Evolutionary conservation across 2,888 invertebrate species (phyloP), one percentile per base, ranked within the genome.

Genomic region (Leptinotarsa juncta): DNA sequence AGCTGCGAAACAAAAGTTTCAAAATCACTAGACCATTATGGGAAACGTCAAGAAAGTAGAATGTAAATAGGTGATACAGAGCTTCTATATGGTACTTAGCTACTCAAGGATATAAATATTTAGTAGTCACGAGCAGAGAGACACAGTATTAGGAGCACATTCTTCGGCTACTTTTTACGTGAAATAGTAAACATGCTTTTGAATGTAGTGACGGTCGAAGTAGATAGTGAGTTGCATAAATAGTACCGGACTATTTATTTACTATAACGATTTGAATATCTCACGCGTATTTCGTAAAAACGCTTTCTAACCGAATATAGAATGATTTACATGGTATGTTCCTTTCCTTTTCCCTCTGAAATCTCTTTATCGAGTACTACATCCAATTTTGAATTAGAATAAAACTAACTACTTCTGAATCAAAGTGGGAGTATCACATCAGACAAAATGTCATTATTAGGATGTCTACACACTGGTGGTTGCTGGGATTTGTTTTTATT

Each of bases 101-200:
- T 67, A 72, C 77, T 77, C 72, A 75, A 62, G 77, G 76, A 79
- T 80, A 82, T 82, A 81, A 82, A 82, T 82, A 82, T 82, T 81
- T 81, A 82, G 77, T 77, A 81, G 82, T 81, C 82, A 82, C 82
- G 82, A 82, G 77, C 77, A 74, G 67, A 74, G 67, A 76, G 75
- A 75, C 76, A 72, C 65, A 76, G 76, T 79, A 80, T 80, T 80
- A 79, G 78, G 78, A 79, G 78, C 80, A 79, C 79, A 80, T 80
- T 80, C 80, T 80, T 79, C 71, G 72, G 60, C 5, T n/a, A 66
- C 67, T 78, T 80, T 80, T 78, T 77, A 77, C 77, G 67, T 60
- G 73, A 80, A 78, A 78, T 66, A 70, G 80, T 77, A 80, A 80
- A 78, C 80, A 78, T 72, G 78, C 76, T 62, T 77, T 77, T 71